Evolutionary conservation across 2,113 vertebrate species (phyloP).

Genomic region (Notothenia coriiceps): DNA sequence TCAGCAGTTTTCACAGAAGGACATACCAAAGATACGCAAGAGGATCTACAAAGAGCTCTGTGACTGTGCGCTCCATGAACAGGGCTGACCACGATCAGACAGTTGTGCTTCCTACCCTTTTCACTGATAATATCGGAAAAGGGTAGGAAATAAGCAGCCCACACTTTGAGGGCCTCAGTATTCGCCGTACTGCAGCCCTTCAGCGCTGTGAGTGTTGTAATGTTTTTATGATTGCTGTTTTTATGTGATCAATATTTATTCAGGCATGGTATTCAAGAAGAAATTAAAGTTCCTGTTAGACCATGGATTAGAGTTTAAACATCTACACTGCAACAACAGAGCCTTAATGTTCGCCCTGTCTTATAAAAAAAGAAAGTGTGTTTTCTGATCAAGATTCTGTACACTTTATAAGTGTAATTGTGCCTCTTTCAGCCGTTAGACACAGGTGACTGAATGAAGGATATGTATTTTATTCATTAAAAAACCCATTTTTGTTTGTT

Average conservation of each 20-base stretch:
- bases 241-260: slow-evolving; percentile 31
- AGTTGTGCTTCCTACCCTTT: no score
- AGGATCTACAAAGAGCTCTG: slow-evolving; percentile 98
- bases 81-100: slow-evolving; percentile 9
- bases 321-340: slow-evolving; percentile 20
- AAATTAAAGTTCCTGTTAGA: neutral
- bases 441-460: neutral
- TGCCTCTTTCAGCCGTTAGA: neutral
- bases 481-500: slow-evolving; percentile 11
- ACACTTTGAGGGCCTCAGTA: neutral
- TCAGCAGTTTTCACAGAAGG: slow-evolving; percentile 94
- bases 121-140: neutral
- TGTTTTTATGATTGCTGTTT: slow-evolving; percentile 7
- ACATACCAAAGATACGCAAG: slow-evolving; percentile 96
- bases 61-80: slow-evolving; percentile 90
- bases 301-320: slow-evolving; percentile 3
- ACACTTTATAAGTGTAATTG: neutral
- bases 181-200: neutral
- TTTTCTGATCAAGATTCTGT: neutral
- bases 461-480: slow-evolving; percentile 1
- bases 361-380: neutral
- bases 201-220: neutral
- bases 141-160: neutral
- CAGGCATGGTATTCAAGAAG: slow-evolving; percentile 27
- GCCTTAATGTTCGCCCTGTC: slow-evolving; percentile 33